Evolutionary conservation across 2,888 invertebrate species (phyloP), one percentile per base, ranked within the genome.

Genomic region (Folsomia manolachei): DNA sequence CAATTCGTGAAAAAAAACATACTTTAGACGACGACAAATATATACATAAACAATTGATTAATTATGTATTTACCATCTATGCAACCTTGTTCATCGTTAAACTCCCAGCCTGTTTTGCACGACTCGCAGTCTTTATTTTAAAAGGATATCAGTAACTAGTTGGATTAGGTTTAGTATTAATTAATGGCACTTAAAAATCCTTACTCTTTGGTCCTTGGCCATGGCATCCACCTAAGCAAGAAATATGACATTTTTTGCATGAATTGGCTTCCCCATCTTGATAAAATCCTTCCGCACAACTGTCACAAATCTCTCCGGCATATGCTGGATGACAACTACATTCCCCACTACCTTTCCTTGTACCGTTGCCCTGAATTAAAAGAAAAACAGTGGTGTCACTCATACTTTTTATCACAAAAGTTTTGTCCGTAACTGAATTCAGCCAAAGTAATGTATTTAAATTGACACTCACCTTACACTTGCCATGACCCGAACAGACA

Each of bases 331-430:
- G 90, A 84, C 97, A 98, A 18, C 88, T 85, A 83, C 98, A 98
- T 75, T 91, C 89, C 0, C 97, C 98, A 82, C 91, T 94, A 0
- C 98, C 98, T 84, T 93, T 93, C 60, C 97, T 87, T 0, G 95
- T 96, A 0, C 97, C 97, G 76, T 90, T 90, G 0, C 97, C 97
- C 86, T 87, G 76, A 4, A 82, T n/a, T 27, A 27, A 64, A 4
- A 14, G 19, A 21, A 39, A 9, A 39, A 39, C 39, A 39, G 39
- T 39, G 39, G 7, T n/a, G n/a, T n/a, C n/a, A n/a, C n/a, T n/a
- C n/a, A n/a, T n/a, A n/a, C n/a, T n/a, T n/a, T n/a, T n/a, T n/a
- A n/a, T n/a, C n/a, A n/a, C n/a, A n/a, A n/a, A n/a, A n/a, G n/a
- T n/a, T n/a, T n/a, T n/a, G n/a, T n/a, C n/a, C n/a, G n/a, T n/a